These are phyloP conservation scores for Dolichoris vasculosae DNA, from an alignment of 1,140 invertebrate species.

Conservation along the genomic window DNA sequence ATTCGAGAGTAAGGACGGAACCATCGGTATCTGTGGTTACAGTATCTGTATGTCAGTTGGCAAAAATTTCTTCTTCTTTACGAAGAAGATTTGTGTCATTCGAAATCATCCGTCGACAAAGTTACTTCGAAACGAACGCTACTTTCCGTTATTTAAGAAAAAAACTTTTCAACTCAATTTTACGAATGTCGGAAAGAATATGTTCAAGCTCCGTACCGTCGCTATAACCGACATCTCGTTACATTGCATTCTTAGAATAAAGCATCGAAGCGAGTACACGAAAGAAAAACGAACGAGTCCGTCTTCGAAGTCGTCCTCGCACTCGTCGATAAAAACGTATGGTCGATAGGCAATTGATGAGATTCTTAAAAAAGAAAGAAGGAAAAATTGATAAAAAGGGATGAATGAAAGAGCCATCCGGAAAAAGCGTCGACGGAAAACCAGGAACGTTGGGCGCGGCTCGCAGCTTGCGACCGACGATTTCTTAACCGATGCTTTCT, in stretches of 20 bases:
- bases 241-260: neutral
- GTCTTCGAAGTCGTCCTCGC: neutral
- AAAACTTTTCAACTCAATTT: neutral
- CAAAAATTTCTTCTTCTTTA: too few relatives aligned
- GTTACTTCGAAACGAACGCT: neutral
- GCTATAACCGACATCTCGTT: neutral
- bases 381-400: neutral
- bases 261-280: neutral
- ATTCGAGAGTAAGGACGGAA: too few relatives aligned
- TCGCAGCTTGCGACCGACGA: neutral
- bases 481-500: conserved; percentile 21
- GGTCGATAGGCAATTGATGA: neutral
- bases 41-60: too few relatives aligned
- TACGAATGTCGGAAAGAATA: neutral
- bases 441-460: conserved; percentile 10
- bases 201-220: neutral
- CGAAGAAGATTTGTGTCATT: too few relatives aligned
- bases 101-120: too few relatives aligned
- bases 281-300: neutral
- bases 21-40: too few relatives aligned
- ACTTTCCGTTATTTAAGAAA: neutral
- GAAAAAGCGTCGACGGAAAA: neutral
- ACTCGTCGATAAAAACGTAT: neutral
- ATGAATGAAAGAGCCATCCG: neutral
- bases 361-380: neutral